Percentiles rank a stretch among this genome's conserved stretches.
Evolutionary conservation across 2,888 invertebrate genomes (phyloP).

Genomic region (Pachliopta kotzebuea): DNA sequence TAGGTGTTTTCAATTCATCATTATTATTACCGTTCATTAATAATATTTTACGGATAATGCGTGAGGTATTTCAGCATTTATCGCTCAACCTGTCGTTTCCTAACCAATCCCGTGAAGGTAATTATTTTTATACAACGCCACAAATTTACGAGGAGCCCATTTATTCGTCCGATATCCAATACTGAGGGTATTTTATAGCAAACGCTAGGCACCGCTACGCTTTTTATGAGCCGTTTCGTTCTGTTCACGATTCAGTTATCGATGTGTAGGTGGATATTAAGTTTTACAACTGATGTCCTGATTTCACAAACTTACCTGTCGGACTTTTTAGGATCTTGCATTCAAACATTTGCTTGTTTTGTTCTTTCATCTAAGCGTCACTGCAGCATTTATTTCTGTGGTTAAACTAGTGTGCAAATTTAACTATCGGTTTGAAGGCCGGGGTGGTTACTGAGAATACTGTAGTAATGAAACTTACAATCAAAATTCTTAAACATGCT

Average conservation of each 20-base stretch:
- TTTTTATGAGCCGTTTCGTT: conserved; percentile 55
- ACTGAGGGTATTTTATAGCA: conserved; percentile 50
- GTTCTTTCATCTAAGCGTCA: too few species aligned
- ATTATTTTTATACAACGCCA: conserved; percentile 45
- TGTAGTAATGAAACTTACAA: too few species aligned
- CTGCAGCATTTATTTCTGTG: too few species aligned
- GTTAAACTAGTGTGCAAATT: too few species aligned
- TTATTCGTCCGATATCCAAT: conserved; percentile 56
- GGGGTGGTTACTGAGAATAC: too few species aligned
- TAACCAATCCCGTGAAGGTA: conserved; percentile 35
- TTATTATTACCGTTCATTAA: conserved; percentile 11
- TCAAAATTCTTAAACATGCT: too few species aligned
- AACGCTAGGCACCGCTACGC: conserved; percentile 42
- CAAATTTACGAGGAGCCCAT: conserved; percentile 43
- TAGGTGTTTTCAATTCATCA: neutral
- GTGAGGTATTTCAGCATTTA: conserved; percentile 26
- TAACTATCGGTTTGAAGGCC: too few species aligned
- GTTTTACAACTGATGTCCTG: conserved; percentile 53
- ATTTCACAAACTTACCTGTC: conserved; percentile 42
- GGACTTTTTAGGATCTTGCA: conserved; percentile 24
- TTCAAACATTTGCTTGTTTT: neutral
- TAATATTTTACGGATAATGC: conserved; percentile 1
- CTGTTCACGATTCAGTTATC: conserved; percentile 51
- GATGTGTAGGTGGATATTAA: conserved; percentile 52
- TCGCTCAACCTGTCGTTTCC: conserved; percentile 30